These are phyloP conservation scores for Drosophila pruinosa DNA, from an alignment of 1,140 invertebrate species.

Conservation along the genomic window DNA sequence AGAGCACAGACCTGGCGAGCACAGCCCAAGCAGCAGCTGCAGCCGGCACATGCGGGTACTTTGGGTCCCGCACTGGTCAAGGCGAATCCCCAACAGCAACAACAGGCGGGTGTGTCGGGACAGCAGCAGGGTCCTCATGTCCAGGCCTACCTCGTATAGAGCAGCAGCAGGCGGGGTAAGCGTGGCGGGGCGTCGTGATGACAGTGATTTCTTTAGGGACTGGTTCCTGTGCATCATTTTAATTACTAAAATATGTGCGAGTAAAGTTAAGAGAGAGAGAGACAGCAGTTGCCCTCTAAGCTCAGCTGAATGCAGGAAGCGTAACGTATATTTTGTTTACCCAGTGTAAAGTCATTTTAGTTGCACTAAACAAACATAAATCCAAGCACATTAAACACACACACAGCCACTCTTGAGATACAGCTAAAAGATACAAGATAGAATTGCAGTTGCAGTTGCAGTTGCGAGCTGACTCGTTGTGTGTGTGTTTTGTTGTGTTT, in stretches of 20 bases:
- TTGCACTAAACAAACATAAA: conserved; percentile 61
- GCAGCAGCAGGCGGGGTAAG: neutral
- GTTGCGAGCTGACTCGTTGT: neutral
- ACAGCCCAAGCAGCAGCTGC: conserved; percentile 57
- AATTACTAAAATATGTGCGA: conserved; percentile 79
- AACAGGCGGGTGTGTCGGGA: conserved; percentile 39
- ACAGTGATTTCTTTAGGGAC: conserved; percentile 81
- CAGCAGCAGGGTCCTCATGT: conserved; percentile 75
- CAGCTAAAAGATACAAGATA: conserved; percentile 34
- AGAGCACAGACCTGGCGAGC: conserved; percentile 69
- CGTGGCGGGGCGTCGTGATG: conserved; percentile 26
- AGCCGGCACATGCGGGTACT: conserved; percentile 6
- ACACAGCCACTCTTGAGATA: conserved; percentile 24
- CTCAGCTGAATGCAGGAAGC: too few relatives aligned
- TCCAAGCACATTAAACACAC: conserved; percentile 44
- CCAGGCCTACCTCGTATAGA: conserved; percentile 66
- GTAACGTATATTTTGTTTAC: conserved; percentile 67
- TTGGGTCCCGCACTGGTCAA: too few relatives aligned
- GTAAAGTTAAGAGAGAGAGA: conserved; percentile 11
- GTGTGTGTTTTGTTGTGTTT: conserved; percentile 23
- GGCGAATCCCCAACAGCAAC: conserved; percentile 27
- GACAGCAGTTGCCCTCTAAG: too few relatives aligned
- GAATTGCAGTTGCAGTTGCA: conserved; percentile 42
- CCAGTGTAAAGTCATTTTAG: conserved; percentile 76
- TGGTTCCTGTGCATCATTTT: conserved; percentile 81